A percentile compares a stretch with the other conserved stretches of the same genome.
These are phyloP conservation scores for Porites evermanni DNA, from an alignment of 92 coral and sea anemone genomes.

Conservation along the genomic window DNA sequence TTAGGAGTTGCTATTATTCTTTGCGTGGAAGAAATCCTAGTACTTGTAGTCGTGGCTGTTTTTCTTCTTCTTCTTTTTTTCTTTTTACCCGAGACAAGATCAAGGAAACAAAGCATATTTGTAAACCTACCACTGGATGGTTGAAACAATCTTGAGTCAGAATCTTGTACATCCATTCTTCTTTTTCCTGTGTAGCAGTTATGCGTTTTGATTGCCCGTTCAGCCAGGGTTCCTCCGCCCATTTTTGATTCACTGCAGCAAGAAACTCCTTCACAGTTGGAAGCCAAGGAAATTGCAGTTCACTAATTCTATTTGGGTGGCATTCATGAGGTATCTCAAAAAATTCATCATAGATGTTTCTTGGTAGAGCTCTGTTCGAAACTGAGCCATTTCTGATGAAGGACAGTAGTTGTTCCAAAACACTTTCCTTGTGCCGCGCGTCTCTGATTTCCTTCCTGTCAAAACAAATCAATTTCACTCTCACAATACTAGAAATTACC, in stretches of 20 bases:
- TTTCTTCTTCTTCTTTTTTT: neutral
- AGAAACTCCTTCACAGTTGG: constrained; percentile 71
- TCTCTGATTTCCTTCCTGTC: constrained; percentile 2
- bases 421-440: constrained; percentile 4
- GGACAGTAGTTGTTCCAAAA: constrained; percentile 63
- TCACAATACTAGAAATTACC: neutral
- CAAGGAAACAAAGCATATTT: neutral
- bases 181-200: constrained; percentile 38
- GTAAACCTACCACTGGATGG: constrained; percentile 22
- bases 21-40: no score
- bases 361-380: constrained; percentile 26
- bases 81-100: neutral
- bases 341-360: constrained; percentile 89
- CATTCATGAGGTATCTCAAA: constrained; percentile 88
- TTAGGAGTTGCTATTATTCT: no score
- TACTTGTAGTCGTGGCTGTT: neutral
- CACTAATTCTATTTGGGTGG: constrained; percentile 57
- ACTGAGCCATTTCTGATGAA: constrained; percentile 43
- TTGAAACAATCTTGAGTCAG: constrained; percentile 49
- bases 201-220: constrained; percentile 10
- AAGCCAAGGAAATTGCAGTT: constrained; percentile 50
- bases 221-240: constrained; percentile 43
- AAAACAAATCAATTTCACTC: neutral
- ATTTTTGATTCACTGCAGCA: constrained; percentile 52
- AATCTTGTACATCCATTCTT: constrained; percentile 78